A percentile compares a stretch with the other conserved stretches of the same genome.
Conservation (phyloP, 2,888 invertebrate genomes). For the Lasius platythorax region DNA sequence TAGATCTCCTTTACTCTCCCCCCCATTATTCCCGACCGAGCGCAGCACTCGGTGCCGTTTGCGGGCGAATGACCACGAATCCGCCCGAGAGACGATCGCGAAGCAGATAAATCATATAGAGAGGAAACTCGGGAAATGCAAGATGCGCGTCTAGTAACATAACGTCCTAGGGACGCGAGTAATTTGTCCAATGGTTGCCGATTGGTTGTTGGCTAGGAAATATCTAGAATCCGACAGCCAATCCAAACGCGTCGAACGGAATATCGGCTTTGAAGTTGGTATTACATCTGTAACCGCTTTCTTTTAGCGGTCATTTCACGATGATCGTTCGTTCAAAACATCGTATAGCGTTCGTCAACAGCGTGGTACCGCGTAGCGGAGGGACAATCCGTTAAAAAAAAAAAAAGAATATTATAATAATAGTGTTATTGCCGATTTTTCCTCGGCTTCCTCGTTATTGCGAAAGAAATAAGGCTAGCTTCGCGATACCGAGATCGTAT, state of each 20-base stretch:
- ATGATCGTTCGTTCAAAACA: background rate
- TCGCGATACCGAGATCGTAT: background rate
- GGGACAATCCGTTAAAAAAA: background rate
- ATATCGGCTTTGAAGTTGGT: no score
- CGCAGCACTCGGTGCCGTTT: conserved; percentile 34
- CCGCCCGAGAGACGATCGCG: conserved; percentile 26
- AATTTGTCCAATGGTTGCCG: background rate
- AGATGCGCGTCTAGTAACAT: background rate
- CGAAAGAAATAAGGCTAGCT: background rate
- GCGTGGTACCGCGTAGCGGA: background rate
- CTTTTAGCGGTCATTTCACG: background rate
- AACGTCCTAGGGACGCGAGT: background rate
- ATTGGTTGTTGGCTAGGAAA: background rate
- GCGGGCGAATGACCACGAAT: conserved; percentile 40
- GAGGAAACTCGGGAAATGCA: background rate
- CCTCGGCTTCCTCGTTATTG: background rate
- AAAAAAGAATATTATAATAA: background rate
- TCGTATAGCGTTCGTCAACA: background rate
- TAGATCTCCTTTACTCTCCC: conserved; percentile 74
- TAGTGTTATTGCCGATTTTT: background rate
- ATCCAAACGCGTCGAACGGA: background rate
- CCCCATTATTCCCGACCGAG: conserved; percentile 58
- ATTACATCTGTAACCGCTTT: background rate
- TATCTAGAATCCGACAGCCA: background rate
- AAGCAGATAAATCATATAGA: background rate